These are phyloP conservation scores for Calliscelio sp. DNA, from an alignment of 2,888 invertebrate genomes.

Conservation along the genomic window DNA sequence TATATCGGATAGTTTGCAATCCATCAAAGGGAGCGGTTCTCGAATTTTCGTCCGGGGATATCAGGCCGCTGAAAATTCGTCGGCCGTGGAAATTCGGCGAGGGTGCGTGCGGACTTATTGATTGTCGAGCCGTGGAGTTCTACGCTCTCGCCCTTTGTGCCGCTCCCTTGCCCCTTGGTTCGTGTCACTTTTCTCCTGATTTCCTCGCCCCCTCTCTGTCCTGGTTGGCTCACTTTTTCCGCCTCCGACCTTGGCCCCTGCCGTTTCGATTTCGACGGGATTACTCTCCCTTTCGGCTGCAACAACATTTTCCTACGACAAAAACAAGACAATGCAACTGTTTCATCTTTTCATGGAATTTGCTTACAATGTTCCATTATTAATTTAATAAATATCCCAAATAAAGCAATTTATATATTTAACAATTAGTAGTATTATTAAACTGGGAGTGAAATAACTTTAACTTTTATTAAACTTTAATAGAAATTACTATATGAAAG, in stretches of 20 bases:
- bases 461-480: too few relatives aligned
- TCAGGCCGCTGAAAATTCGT: too few relatives aligned
- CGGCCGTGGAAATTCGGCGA: too few relatives aligned
- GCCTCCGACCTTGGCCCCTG: conserved; percentile 71
- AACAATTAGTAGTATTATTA: too few relatives aligned
- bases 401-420: too few relatives aligned
- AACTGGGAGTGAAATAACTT: too few relatives aligned
- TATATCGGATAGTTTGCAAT: too few relatives aligned
- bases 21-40: too few relatives aligned
- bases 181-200: conserved; percentile 68
- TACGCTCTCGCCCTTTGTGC: conserved; percentile 78
- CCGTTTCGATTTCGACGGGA: conserved; percentile 51
- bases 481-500: too few relatives aligned
- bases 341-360: conserved; percentile 25
- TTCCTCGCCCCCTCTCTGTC: conserved; percentile 52
- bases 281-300: conserved; percentile 42
- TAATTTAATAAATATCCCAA: too few relatives aligned
- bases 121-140: conserved; percentile 77
- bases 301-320: conserved; percentile 30
- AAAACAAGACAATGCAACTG: conserved; percentile 34
- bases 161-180: conserved; percentile 77
- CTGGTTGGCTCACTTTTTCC: conserved; percentile 66
- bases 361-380: too few relatives aligned
- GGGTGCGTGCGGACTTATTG: conserved; percentile 82
- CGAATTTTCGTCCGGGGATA: too few relatives aligned